Conservation (phyloP, 2,113 vertebrate species). For the Beaufortia kweichowensis region DNA sequence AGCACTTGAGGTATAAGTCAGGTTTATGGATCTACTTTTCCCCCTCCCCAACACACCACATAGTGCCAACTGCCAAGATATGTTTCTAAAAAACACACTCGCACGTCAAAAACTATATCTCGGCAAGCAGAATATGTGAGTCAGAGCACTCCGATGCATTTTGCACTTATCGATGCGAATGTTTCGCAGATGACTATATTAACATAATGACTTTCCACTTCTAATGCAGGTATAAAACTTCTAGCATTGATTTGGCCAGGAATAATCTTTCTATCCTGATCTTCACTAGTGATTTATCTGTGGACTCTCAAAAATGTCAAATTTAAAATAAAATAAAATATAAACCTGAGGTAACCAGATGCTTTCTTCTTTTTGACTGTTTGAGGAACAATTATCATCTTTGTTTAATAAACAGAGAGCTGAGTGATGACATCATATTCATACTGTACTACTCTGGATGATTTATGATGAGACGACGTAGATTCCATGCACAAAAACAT, state of each 20-base stretch:
- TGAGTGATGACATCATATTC: slow-evolving; percentile 39
- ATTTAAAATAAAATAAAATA: too few relatives aligned
- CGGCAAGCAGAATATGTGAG: slow-evolving; percentile 18
- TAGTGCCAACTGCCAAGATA: slow-evolving; percentile 18
- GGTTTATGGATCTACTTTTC: slow-evolving; percentile 43
- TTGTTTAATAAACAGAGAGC: slow-evolving; percentile 33
- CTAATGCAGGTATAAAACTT: slow-evolving; percentile 38
- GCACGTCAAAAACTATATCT: slow-evolving; percentile 11
- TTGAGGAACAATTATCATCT: slow-evolving; percentile 12
- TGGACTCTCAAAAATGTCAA: not conserved
- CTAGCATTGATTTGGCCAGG: slow-evolving; percentile 48
- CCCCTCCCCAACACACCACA: slow-evolving; percentile 33
- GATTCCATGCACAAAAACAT: slow-evolving; percentile 42
- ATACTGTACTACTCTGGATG: slow-evolving; percentile 42
- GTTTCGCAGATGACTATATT: slow-evolving; percentile 35
- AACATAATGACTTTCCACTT: slow-evolving; percentile 40
- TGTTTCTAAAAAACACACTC: slow-evolving; percentile 33
- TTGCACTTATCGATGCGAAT: slow-evolving; percentile 35
- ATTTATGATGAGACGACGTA: slow-evolving; percentile 40
- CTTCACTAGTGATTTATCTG: slow-evolving; percentile 28
- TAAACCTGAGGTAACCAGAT: not conserved
- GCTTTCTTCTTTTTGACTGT: not conserved
- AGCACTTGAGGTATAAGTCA: slow-evolving; percentile 65
- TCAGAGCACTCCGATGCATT: slow-evolving; percentile 23
- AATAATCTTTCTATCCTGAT: slow-evolving; percentile 41